Base-by-base conservation (phyloP, 2,797 vertebrate species). In the Harpagifer antarcticus region DNA sequence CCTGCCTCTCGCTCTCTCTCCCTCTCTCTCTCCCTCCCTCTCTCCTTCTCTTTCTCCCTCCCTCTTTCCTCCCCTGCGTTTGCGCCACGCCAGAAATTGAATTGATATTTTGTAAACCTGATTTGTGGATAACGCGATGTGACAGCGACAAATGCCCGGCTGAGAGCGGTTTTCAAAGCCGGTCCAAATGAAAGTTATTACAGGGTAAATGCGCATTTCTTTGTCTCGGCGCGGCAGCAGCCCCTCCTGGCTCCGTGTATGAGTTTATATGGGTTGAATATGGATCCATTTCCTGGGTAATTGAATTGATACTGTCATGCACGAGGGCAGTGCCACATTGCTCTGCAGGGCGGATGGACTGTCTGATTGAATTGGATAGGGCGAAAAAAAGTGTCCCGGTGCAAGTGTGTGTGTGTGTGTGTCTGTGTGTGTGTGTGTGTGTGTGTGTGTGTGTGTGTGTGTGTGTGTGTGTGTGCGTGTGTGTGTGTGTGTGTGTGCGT, bases 51-150 rank as follows among this genome's bases (percentile, higher is more conserved):
- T 37, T 19, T 23, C 20, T 20, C 53, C 47, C 47, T 52, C 27
- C 20, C 43, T 2, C 58, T 20, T 60, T 68, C 65, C 56, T 70
- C 79, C 69, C 14, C 33, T 57, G 87, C 53, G 90, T 95, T 94
- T 92, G 94, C 95, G 62, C 95, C 83, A 95, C 91, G 93, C 92
- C 93, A 97, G 97, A 97, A 98, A 99, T 96, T 96, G 97, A 99
- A 99, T 99, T 98, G 97, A 99, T 99, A 99, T 98, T 99, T 98
- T 97, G 97, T 97, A 99, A 97, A 97, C 95, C 97, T 99, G 97
- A 99, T 99, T 99, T 99, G 96, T 91, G 95, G 96, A 97, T 99
- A 99, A 99, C 97, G 95, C 92, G 95, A 98, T 98, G 97, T 99
- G 98, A 99, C 98, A 99, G 98, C 96, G 96, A 99, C 98, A 99